phyloP scores from a whole-genome alignment of 2,888 invertebrate species.

The Coenonympha glycerion region DNA sequence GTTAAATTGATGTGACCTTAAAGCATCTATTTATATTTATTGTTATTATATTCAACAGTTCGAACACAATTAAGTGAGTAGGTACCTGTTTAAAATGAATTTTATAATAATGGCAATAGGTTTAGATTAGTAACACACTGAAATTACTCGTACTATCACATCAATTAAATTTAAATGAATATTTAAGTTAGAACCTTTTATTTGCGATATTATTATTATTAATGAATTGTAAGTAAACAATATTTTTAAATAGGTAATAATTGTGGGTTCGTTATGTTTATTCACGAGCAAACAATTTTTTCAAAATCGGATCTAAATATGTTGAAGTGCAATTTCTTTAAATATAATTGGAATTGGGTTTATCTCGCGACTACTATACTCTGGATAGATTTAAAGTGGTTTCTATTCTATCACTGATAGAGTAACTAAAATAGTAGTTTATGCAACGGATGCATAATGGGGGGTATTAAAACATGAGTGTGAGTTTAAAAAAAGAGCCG shows the following conservation, averaged over 20 bases:
- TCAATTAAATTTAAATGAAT: not conserved
- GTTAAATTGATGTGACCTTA: conserved; percentile 22
- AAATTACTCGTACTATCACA: not conserved
- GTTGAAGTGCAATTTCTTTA: too few species aligned
- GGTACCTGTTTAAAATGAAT: conserved; percentile 3
- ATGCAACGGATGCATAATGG: too few species aligned
- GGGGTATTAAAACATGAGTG: too few species aligned
- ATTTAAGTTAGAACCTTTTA: not conserved
- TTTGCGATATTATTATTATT: not conserved
- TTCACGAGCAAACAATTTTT: too few species aligned
- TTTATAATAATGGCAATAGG: not conserved
- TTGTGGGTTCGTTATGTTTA: not conserved
- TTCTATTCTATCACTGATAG: too few species aligned
- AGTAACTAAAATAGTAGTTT: too few species aligned
- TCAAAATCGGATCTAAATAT: too few species aligned
- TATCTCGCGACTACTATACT: too few species aligned
- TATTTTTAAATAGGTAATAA: too few species aligned
- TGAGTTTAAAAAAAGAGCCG: too few species aligned
- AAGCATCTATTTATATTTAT: conserved; percentile 16
- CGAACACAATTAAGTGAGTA: not conserved
- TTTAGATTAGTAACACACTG: not conserved
- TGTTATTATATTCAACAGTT: not conserved
- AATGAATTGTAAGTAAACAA: not conserved
- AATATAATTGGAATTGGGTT: too few species aligned
- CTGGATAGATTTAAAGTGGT: too few species aligned